Evolutionary conservation across 2,888 invertebrate species (phyloP).

Genomic region (Cotesia congregata): DNA sequence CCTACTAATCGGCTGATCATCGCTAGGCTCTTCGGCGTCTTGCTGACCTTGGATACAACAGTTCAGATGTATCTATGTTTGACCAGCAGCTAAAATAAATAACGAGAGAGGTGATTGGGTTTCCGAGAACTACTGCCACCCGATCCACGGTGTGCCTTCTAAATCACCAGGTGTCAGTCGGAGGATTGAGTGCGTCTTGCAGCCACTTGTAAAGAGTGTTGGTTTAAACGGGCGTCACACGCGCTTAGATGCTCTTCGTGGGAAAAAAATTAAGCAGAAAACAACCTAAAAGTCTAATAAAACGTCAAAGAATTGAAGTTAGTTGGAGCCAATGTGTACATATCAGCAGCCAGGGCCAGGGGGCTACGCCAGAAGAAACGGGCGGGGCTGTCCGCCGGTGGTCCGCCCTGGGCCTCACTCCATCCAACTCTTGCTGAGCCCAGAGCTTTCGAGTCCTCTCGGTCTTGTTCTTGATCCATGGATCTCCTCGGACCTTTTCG

Average conservation of each 20-base stretch:
- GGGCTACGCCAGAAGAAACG: constrained; percentile 51
- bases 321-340: constrained; percentile 29
- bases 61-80: too few relatives aligned
- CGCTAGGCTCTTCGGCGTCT: constrained; percentile 22
- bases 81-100: background rate
- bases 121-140: constrained; percentile 21
- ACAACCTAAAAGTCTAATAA: background rate
- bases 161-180: constrained; percentile 36
- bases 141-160: constrained; percentile 24
- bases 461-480: constrained; percentile 24
- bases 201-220: constrained; percentile 32
- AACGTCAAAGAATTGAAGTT: constrained; percentile 27
- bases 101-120: constrained; percentile 4
- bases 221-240: constrained; percentile 21
- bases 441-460: constrained; percentile 41
- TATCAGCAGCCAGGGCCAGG: constrained; percentile 8
- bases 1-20: background rate
- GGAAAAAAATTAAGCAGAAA: constrained; percentile 16
- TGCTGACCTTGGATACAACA: constrained; percentile 45
- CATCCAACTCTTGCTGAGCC: constrained; percentile 36
- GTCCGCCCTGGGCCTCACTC: constrained; percentile 57
- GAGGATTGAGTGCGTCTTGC: constrained; percentile 13
- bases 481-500: constrained; percentile 45
- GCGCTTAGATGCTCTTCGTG: constrained; percentile 8
- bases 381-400: constrained; percentile 64